Evolutionary conservation across 2,888 invertebrate genomes (phyloP).

Genomic region (Lasioglossum oenotherae): DNA sequence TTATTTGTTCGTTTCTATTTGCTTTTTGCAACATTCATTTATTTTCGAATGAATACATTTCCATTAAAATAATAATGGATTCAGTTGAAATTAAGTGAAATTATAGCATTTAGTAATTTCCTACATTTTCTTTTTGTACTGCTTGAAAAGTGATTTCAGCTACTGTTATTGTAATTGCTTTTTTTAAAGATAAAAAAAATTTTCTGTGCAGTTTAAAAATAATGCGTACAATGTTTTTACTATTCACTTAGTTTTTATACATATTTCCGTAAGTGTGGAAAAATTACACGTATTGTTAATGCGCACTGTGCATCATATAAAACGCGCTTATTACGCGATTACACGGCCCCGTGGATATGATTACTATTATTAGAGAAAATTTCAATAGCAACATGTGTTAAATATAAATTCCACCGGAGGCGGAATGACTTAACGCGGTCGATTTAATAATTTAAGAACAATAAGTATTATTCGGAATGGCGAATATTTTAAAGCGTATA

Average conservation of each 20-base stretch:
- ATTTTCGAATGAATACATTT: not conserved
- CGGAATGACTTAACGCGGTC: not conserved
- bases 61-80: too few relatives aligned
- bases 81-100: too few relatives aligned
- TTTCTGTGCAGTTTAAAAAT: not conserved
- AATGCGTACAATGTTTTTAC: not conserved
- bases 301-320: not conserved
- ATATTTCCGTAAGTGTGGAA: not conserved
- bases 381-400: not conserved
- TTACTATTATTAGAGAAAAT: not conserved
- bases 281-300: not conserved
- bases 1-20: not conserved
- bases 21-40: not conserved
- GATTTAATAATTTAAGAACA: not conserved
- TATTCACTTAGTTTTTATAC: not conserved
- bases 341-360: not conserved
- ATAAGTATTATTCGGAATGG: not conserved
- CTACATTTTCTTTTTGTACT: not conserved
- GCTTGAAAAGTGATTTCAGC: too few relatives aligned
- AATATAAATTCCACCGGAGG: not conserved
- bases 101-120: not conserved
- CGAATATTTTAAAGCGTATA: slow-evolving; percentile 18
- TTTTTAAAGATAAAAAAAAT: not conserved
- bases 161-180: too few relatives aligned
- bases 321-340: not conserved